Evolutionary conservation across 2,113 vertebrate genomes (phyloP), one percentile per base, ranked within the genome.

Genomic region (Cacatua alba): DNA sequence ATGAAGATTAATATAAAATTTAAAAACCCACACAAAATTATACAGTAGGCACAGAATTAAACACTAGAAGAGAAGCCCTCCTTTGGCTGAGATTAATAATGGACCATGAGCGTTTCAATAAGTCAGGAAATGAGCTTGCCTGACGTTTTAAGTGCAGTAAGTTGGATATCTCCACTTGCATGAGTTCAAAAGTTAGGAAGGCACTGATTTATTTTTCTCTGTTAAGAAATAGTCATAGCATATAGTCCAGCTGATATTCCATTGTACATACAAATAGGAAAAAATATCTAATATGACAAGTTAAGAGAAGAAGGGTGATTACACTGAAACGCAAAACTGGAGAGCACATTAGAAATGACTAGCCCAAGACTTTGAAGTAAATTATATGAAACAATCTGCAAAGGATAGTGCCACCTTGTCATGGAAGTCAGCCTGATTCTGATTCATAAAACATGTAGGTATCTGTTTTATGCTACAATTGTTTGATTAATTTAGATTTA

Each of bases 201-300:
- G 26, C 25, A 86, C 21, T 92, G 83, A 95, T 87, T 87, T 96
- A 95, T 87, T 91, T 86, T 91, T 87, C 21, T 6, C 31, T 49
- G 18, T 89, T 82, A 86, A 82, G 87, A 92, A 96, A 85, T 31
- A 88, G 65, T 80, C 70, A 85, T 28, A 94, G 33, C 67, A 91
- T 78, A 57, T 31, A 89, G 52, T 89, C 31, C 67, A 81, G 46
- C 39, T 95, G 78, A 91, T 83, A 78, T 96, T 79, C 53, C 28
- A 49, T 52, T 94, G 83, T 82, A 63, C 17, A 93, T 88, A 93
- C 52, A 94, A 94, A 94, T 95, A 94, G 80, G 24, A 65, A 91
- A 91, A 92, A 90, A 71, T 18, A 94, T 87, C 41, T 90, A 83
- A 88, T 96, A 92, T 83, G 86, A 91, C 88, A 97, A 64, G 35